phyloP scores from a whole-genome alignment of 2,888 invertebrate species.

The Ethmia dodecea region DNA sequence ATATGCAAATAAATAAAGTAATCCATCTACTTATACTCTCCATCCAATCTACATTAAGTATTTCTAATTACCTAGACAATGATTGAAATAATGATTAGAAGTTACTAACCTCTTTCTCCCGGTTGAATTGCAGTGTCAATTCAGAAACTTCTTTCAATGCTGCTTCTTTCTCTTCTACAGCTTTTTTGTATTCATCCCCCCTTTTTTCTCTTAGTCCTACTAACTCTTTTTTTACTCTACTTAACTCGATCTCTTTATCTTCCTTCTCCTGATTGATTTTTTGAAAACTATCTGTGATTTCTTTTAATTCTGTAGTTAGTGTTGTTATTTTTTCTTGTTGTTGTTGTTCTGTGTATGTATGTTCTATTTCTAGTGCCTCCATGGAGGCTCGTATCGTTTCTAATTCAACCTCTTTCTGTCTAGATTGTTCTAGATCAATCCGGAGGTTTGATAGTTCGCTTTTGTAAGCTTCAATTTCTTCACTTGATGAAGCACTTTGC shows the following conservation, averaged over 20 bases:
- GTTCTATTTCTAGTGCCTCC: constrained; percentile 64
- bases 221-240: constrained; percentile 55
- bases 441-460: constrained; percentile 54
- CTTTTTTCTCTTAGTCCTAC: constrained; percentile 49
- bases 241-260: constrained; percentile 49
- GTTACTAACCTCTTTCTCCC: constrained; percentile 63
- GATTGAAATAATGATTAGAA: too few species aligned
- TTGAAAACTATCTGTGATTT: constrained; percentile 51
- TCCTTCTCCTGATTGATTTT: constrained; percentile 47
- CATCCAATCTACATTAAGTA: too few species aligned
- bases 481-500: constrained; percentile 64
- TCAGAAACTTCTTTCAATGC: constrained; percentile 50
- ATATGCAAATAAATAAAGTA: too few species aligned
- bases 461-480: constrained; percentile 67
- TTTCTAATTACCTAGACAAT: too few species aligned
- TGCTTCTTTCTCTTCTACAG: constrained; percentile 51
- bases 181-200: constrained; percentile 58
- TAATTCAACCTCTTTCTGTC: constrained; percentile 74
- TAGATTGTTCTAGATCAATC: constrained; percentile 65
- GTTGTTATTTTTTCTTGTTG: constrained; percentile 55
- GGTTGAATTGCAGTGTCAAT: constrained; percentile 45
- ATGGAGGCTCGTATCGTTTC: constrained; percentile 59
- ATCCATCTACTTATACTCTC: constrained; percentile 6
- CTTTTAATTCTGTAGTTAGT: constrained; percentile 53
- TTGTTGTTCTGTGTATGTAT: constrained; percentile 56